Base-by-base conservation (phyloP, 1,140 invertebrate genomes). In the Campoletis sonorensis region DNA sequence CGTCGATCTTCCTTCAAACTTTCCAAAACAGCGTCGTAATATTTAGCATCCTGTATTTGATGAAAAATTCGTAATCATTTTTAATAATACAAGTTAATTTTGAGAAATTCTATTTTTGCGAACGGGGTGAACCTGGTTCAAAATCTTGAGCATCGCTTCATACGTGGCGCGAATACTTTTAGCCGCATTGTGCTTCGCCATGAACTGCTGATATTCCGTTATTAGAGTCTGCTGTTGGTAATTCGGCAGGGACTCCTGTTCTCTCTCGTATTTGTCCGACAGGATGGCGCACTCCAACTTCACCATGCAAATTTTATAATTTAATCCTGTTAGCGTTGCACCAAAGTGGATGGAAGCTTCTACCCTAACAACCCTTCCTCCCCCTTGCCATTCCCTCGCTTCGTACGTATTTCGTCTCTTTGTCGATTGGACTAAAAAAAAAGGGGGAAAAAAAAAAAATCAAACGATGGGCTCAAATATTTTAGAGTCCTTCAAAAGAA, bases 111-210 rank as follows among this genome's bases (percentile, higher is more conserved):
- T n/a, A n/a, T n/a, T n/a, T n/a, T n/a, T n/a, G n/a, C n/a, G n/a
- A n/a, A 16, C 15, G 67, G 0, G 15, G 61, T 26, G 11, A 85
- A 94, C 94, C 91, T 94, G 94, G 87, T 93, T 94, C 26, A 95
- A 89, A 26, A 94, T 93, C 49, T 92, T 90, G 45, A 94, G 84
- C 83, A 95, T 94, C 81, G 92, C 91, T 79, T 89, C 90, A 79
- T 95, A 95, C 80, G 94, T 94, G 40, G 92, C 89, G 73, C 91
- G 90, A 79, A 95, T 94, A 15, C 93, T 92, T 73, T 93, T 89
- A 0, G 94, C 94, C 0, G 94, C 93, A 78, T 94, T 94, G 83
- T 93, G 92, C 84, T 94, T 94, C 11, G 94, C 92, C 23, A 94
- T 91, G 0, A 92, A 86, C 27, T 85, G 82, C 33, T 90, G 88